phyloP scores from a whole-genome alignment of 2,888 invertebrate species.

The Iselma pallidipennis region DNA sequence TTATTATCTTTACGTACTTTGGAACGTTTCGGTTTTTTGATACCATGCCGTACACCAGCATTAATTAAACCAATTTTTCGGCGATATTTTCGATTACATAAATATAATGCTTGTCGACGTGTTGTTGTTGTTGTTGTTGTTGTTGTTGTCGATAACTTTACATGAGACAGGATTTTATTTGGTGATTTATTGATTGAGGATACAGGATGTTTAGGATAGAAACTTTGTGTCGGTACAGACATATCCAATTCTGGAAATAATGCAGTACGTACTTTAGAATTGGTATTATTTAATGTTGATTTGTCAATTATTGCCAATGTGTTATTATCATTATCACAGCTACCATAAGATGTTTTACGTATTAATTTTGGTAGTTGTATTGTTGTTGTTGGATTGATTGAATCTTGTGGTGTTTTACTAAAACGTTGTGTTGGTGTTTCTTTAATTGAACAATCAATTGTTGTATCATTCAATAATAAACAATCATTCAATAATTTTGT shows the following conservation, averaged over 20 bases:
- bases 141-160: no score
- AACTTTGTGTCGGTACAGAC: constrained; percentile 59
- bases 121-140: background rate
- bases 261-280: constrained; percentile 51
- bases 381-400: constrained; percentile 39
- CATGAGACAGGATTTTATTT: no score
- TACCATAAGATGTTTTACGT: constrained; percentile 34
- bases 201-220: constrained; percentile 58
- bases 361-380: constrained; percentile 45
- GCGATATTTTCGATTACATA: constrained; percentile 12
- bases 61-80: constrained; percentile 64
- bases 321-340: background rate
- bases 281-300: background rate
- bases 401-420: constrained; percentile 52
- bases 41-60: constrained; percentile 66
- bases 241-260: constrained; percentile 54
- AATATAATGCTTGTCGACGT: background rate
- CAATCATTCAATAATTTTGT: constrained; percentile 1
- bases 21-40: constrained; percentile 64
- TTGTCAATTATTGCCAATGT: background rate
- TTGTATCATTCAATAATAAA: constrained; percentile 13
- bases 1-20: constrained; percentile 33
- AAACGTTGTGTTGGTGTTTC: constrained; percentile 44
- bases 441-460: constrained; percentile 37
- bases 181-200: no score